A percentile compares a stretch with the other conserved stretches of the same genome.
Evolutionary conservation across 1,140 invertebrate genomes (phyloP).

Genomic region (Nephila pilipes): DNA sequence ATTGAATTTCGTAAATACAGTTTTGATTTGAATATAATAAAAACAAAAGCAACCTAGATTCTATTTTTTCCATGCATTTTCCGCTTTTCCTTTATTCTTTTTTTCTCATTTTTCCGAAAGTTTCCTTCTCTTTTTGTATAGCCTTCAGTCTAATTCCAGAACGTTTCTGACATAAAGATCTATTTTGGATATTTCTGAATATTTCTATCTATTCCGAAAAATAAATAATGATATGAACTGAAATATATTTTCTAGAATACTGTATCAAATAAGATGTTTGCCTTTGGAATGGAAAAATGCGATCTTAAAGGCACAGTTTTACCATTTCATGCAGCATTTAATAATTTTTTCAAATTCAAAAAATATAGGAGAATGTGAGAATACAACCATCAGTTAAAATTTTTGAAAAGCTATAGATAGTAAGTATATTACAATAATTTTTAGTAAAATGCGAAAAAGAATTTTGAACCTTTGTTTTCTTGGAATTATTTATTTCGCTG

Average conservation of each 20-base stretch:
- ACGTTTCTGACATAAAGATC: neutral
- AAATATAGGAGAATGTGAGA: too few relatives aligned
- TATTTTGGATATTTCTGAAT: neutral
- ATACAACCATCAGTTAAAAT: too few relatives aligned
- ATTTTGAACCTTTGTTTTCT: too few relatives aligned
- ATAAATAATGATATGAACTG: neutral
- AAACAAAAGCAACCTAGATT: neutral
- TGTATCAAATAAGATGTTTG: neutral
- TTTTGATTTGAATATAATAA: slow-evolving; percentile 47
- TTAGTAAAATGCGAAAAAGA: too few relatives aligned
- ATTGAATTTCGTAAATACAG: slow-evolving; percentile 2
- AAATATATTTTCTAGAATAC: neutral
- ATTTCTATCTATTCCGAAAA: neutral
- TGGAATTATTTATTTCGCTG: too few relatives aligned
- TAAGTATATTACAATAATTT: too few relatives aligned
- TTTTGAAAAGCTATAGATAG: too few relatives aligned
- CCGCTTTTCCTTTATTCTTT: neutral
- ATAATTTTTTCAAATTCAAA: too few relatives aligned
- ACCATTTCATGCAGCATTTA: too few relatives aligned
- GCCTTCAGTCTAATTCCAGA: neutral
- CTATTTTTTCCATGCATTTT: neutral
- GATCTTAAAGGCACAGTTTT: neutral
- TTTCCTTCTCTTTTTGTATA: neutral
- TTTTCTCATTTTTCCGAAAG: neutral
- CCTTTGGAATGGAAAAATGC: neutral